Percentiles rank a stretch among this genome's conserved stretches.
Conservation (phyloP, 2,113 vertebrate species). For the Cnemophilus loriae region DNA sequence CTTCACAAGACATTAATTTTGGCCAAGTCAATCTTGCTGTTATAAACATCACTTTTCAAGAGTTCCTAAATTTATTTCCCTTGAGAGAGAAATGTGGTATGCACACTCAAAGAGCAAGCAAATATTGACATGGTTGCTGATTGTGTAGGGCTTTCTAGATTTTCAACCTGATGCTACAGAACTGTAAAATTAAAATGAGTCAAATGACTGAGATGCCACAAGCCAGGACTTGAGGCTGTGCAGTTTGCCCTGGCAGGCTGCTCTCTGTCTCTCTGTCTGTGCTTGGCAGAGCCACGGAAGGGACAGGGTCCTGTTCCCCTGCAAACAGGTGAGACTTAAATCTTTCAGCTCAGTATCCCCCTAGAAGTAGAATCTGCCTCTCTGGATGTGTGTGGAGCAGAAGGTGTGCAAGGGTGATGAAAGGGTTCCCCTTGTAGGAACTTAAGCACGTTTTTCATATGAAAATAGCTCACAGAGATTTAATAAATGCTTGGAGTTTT, state of each 20-base stretch:
- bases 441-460: not conserved
- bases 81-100: not conserved
- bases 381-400: not conserved
- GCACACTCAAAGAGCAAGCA: not conserved
- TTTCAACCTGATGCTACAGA: not conserved
- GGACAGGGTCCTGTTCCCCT: constrained; percentile 25
- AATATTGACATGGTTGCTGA: not conserved
- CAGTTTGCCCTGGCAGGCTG: constrained; percentile 42
- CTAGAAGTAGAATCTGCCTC: not conserved
- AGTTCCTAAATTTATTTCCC: not conserved
- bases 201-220: not conserved
- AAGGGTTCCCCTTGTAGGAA: not conserved
- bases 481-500: not conserved
- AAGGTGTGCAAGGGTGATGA: not conserved
- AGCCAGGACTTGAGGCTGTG: constrained; percentile 28
- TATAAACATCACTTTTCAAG: not conserved
- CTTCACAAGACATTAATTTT: not conserved
- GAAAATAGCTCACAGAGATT: not conserved
- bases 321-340: not conserved
- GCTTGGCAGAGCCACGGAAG: constrained; percentile 20
- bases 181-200: not conserved
- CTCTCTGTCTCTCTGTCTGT: not conserved
- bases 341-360: constrained; percentile 10
- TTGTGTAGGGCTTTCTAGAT: not conserved
- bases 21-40: not conserved